Evolutionary conservation across 2,888 invertebrate genomes (phyloP), one percentile per base, ranked within the genome.

Genomic region (Camptogramma bilineatum): DNA sequence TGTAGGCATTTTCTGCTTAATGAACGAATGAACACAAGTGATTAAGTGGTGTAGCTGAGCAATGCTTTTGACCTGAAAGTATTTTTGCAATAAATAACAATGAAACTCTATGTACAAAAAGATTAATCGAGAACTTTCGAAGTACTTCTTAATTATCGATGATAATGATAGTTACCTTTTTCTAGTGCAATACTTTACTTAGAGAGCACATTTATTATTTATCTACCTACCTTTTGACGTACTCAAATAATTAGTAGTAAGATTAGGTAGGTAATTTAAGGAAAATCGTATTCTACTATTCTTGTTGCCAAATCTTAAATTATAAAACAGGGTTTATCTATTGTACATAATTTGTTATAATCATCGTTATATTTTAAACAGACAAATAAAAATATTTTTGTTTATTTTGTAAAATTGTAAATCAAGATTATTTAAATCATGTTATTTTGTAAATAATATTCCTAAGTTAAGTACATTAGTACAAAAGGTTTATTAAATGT

Each of bases 401-500:
- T 18, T 47, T 3, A 46, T 59, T 19, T n/a, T 56, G 21, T 39
- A 24, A 17, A 24, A 47, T 42, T 57, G 9, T 54, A 28, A 54
- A 58, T 51, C 60, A 61, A 44, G 52, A 48, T 54, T 24, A 57
- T 59, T 55, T 51, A 10, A 48, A 53, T 53, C 34, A 24, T 52
- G 16, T 59, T 21, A 21, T 64, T 63, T 63, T 65, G 62, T 62
- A 62, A 65, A 65, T 62, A 64, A 51, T 57, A 53, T 55, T 50
- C 42, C 42, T 63, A 66, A 64, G 54, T 53, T 59, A 18, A 66
- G 31, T 56, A 64, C 46, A 63, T 58, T 69, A 73, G 55, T 84
- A 84, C 85, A 81, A 84, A 79, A 75, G 24, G 74, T 73, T 69
- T 63, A 82, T 81, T 85, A 87, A 88, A 87, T 83, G 81, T 84